phyloP scores from a whole-genome alignment of 2,888 invertebrate genomes.

The Drosophila lutescens region DNA sequence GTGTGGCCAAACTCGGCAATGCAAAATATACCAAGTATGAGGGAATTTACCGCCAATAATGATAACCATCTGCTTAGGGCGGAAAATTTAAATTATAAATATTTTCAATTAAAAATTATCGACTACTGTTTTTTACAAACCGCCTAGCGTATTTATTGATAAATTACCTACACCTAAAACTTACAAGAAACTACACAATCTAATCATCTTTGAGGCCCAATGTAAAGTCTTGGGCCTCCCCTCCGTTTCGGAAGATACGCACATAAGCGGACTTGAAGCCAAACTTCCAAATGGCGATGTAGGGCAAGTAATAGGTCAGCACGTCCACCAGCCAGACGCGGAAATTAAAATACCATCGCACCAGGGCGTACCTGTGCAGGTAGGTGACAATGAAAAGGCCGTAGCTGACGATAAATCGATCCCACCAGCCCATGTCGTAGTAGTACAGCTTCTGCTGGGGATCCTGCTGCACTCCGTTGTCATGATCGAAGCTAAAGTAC shows the following conservation, averaged over 20 bases:
- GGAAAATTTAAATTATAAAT: no score
- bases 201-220: conserved; percentile 74
- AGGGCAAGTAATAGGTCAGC: conserved; percentile 88
- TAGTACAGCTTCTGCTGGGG: conserved; percentile 84
- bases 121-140: not conserved
- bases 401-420: conserved; percentile 81
- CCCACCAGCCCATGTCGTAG: conserved; percentile 85
- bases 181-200: conserved; percentile 1
- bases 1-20: not conserved
- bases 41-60: not conserved
- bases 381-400: conserved; percentile 80
- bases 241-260: conserved; percentile 85
- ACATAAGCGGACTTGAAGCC: conserved; percentile 87
- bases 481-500: conserved; percentile 83
- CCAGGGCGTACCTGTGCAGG: conserved; percentile 85
- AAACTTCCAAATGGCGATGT: conserved; percentile 88
- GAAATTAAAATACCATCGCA: conserved; percentile 87
- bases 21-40: not conserved
- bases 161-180: conserved; percentile 12
- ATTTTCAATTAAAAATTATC: no score
- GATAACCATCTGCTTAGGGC: no score
- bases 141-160: not conserved
- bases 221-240: conserved; percentile 59
- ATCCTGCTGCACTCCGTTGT: conserved; percentile 57
- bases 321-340: conserved; percentile 86